Conservation (phyloP, 2,888 invertebrate genomes). For the Amblyjoppa fuscipennis region DNA sequence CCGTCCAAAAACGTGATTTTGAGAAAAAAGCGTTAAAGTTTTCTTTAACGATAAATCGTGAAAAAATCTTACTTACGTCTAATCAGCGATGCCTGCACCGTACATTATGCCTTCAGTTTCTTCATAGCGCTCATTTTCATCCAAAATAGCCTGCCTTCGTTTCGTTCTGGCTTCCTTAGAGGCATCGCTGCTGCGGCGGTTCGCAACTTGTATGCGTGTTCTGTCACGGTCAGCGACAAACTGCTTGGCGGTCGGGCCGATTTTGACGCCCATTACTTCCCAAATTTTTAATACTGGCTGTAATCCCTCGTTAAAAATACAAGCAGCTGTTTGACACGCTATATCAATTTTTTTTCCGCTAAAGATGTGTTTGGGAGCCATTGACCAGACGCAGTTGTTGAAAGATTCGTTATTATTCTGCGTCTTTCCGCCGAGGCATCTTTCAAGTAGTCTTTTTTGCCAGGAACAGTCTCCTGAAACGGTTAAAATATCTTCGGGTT, state of each 20-base stretch:
- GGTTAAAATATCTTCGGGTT: constrained; percentile 39
- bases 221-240: too few species aligned
- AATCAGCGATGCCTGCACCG: too few species aligned
- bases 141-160: too few species aligned
- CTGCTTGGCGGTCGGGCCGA: too few species aligned
- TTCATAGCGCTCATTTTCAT: too few species aligned
- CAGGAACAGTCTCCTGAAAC: constrained; percentile 68
- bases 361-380: constrained; percentile 69
- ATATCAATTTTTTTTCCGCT: not conserved
- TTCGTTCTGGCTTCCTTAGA: too few species aligned
- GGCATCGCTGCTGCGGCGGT: constrained; percentile 62
- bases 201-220: constrained; percentile 25
- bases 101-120: too few species aligned
- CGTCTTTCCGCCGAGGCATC: constrained; percentile 67
- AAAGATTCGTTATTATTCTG: constrained; percentile 72
- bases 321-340: too few species aligned
- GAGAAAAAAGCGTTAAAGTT: constrained; percentile 1
- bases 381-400: constrained; percentile 65
- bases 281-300: too few species aligned
- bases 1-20: not conserved
- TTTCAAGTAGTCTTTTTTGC: constrained; percentile 63
- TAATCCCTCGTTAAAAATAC: too few species aligned
- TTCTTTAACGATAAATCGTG: constrained; percentile 1
- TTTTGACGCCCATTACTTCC: too few species aligned
- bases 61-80: not conserved